Base-by-base conservation (phyloP, 2,888 invertebrate species). In the Cosmopolites sordidus region DNA sequence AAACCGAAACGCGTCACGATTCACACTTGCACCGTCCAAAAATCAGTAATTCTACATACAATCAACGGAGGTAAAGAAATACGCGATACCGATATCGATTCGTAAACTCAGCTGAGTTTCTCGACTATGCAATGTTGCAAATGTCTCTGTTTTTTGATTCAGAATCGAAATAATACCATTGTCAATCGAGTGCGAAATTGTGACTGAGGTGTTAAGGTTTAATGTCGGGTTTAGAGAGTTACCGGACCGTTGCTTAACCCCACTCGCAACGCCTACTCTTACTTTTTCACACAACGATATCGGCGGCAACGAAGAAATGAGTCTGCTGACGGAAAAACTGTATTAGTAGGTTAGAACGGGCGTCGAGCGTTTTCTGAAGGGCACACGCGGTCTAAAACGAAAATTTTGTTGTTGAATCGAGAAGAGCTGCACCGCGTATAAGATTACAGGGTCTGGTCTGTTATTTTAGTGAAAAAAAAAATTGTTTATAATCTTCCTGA, bases 251-350 rank as follows among this genome's bases (percentile, higher is more conserved):
- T 51, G 38, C 9, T 46, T 15, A 46, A 50, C 52, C 56, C 56
- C 56, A 56, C 56, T 56, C 49, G 49, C 43, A 48, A 45, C 55
- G 51, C 56, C 56, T 52, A 56, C 56, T 56, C 56, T 56, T 56
- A 52, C 52, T 52, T 51, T 49, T 54, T 47, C 50, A 50, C 33
- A 11, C 11, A 33, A 11, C 33, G 33, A 33, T 33, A 22, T 22
- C 22, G 22, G 22, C 22, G 22, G 22, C 22, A 22, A 22, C 22
- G 22, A 22, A 22, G 22, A 22, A 22, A 22, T 22, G 22, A 22
- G 22, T 22, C 22, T 22, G 22, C 44, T 11, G 9, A 16, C 33
- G 16, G 29, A 51, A 52, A 48, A 56, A 52, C 40, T 56, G 52
- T 51, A 52, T 48, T 39, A 56, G 42, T 39, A 38, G 33, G 38